These are phyloP conservation scores for Prinia subflava DNA, from an alignment of 2,113 vertebrate species.

Conservation along the genomic window DNA sequence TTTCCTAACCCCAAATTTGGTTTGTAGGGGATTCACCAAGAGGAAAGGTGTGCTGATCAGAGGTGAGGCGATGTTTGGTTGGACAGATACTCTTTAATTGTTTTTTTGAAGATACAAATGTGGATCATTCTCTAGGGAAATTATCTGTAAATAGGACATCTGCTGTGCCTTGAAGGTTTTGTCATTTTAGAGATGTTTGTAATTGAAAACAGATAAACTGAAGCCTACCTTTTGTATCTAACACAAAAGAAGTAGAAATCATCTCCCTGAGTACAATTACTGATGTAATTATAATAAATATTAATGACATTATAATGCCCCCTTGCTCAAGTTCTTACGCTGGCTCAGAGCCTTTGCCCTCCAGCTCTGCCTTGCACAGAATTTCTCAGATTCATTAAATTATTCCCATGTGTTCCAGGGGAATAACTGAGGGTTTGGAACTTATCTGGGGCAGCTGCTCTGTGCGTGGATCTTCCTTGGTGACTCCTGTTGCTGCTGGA, in stretches of 20 bases:
- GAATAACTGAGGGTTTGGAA: background rate
- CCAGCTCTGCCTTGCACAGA: background rate
- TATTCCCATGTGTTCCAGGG: background rate
- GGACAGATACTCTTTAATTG: background rate
- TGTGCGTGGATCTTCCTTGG: background rate
- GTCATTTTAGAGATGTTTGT: background rate
- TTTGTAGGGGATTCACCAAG: background rate
- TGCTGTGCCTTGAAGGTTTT: background rate
- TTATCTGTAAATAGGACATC: background rate
- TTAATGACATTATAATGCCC: background rate
- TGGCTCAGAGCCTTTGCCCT: background rate
- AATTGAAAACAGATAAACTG: background rate
- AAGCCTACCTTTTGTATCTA: background rate
- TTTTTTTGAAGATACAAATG: background rate
- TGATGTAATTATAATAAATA: background rate
- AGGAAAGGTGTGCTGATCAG: background rate
- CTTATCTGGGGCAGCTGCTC: background rate
- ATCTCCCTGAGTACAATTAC: background rate
- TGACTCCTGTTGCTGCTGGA: background rate
- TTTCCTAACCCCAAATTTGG: background rate
- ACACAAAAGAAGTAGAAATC: background rate
- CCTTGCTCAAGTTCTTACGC: background rate
- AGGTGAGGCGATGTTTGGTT: background rate
- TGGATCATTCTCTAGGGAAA: background rate
- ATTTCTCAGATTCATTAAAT: background rate